Conservation (phyloP, 64 coral and sea anemone species). For the Cladopsammia gracilis region DNA sequence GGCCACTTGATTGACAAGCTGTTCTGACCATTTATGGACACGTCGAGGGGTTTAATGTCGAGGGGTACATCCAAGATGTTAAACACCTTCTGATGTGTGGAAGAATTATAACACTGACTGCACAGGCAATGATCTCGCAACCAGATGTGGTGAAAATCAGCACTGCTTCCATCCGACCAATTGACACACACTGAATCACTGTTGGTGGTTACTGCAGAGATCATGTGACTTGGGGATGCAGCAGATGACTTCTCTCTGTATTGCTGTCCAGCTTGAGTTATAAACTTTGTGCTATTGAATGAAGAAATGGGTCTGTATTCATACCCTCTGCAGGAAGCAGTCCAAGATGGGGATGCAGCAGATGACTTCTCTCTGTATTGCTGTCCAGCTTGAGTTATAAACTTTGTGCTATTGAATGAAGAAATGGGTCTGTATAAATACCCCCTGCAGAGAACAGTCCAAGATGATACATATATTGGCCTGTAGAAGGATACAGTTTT, state of each 20-base stretch:
- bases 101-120: constrained; percentile 61
- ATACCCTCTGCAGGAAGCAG: not conserved
- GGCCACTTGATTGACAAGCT: constrained; percentile 71
- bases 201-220: not conserved
- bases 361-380: not conserved
- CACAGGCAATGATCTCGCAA: constrained; percentile 86
- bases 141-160: constrained; percentile 84
- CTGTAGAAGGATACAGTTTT: not conserved
- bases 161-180: constrained; percentile 46
- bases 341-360: not conserved
- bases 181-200: constrained; percentile 14
- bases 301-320: not conserved
- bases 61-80: constrained; percentile 77
- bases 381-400: not conserved
- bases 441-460: not conserved
- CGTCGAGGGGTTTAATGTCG: constrained; percentile 73
- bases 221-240: not conserved
- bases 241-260: not conserved
- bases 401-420: too few relatives aligned
- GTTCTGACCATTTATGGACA: constrained; percentile 23
- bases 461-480: not conserved
- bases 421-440: not conserved
- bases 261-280: not conserved
- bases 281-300: not conserved
- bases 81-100: constrained; percentile 72